These are phyloP conservation scores for Scalopus aquaticus DNA, from an alignment of 2,113 vertebrate genomes.

Conservation along the genomic window DNA sequence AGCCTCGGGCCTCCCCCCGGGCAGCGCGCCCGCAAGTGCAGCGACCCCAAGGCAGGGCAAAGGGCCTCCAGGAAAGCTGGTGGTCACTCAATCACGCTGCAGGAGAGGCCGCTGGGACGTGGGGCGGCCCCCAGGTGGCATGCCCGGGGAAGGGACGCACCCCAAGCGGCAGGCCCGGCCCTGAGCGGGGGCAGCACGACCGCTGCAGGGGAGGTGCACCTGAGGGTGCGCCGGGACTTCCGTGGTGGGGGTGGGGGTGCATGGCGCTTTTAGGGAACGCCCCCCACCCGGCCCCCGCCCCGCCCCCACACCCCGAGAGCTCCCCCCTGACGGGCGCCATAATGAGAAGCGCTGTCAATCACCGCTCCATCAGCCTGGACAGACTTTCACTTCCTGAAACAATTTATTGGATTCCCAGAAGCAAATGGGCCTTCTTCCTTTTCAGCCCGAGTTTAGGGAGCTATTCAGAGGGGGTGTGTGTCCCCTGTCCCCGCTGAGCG, in stretches of 20 bases:
- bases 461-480: conserved; percentile 85
- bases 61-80: background rate
- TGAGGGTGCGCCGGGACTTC: no score
- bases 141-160: no score
- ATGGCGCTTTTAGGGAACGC: background rate
- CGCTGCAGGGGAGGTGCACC: background rate
- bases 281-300: background rate
- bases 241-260: background rate
- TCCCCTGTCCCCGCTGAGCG: conserved; percentile 84
- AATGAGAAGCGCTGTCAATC: conserved; percentile 91
- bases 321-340: conserved; percentile 83
- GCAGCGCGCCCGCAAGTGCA: no score
- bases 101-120: no score
- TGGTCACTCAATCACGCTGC: accelerated
- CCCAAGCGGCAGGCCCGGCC: no score
- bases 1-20: no score
- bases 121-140: no score
- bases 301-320: conserved; percentile 71
- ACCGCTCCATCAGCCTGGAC: conserved; percentile 88
- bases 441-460: conserved; percentile 80
- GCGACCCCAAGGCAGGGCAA: no score
- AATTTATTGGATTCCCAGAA: conserved; percentile 90
- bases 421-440: conserved; percentile 83
- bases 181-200: no score
- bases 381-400: conserved; percentile 89